Evolutionary conservation across 2,888 invertebrate genomes (phyloP), one percentile per base, ranked within the genome.

Genomic region (Steromphala cineraria): DNA sequence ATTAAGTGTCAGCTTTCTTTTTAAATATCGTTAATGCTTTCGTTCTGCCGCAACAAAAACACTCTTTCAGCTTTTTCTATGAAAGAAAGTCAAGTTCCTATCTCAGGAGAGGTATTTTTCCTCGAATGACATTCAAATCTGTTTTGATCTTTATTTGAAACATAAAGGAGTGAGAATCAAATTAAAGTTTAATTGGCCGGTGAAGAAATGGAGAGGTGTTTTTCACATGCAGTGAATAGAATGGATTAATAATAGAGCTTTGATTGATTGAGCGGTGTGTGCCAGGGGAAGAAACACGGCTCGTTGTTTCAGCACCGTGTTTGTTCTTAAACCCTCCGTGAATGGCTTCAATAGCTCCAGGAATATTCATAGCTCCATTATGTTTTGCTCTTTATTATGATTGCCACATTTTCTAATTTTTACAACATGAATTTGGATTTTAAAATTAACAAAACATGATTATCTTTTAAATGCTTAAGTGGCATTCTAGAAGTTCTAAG

Each of bases 41-140:
- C 62, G 62, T 62, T 62, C 62, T 62, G 62, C 62, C 28, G 62
- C 62, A 62, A 62, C 62, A 62, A 62, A 62, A 62, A 62, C 62
- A 28, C 46, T 62, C 62, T 28, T 62, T 28, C n/a, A n/a, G 62
- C 62, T 62, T 62, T 62, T 62, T 62, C 62, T 24, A 62, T 28
- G 21, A 62, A 62, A 62, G 28, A 62, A 62, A 62, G 62, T 62
- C 62, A 62, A 62, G 62, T 62, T n/a, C 28, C 62, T 62, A 62
- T 62, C 62, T 62, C 62, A 28, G 24, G 62, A 62, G 62, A 62
- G 28, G 28, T 28, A 28, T 62, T 62, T 62, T 62, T 62, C 62
- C 62, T 62, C 28, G 62, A 62, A 62, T 62, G 62, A 62, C 62
- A 62, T 62, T 28, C 62, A 28, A 62, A 62, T 62, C 62, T 62